phyloP scores from a whole-genome alignment of 2,113 vertebrate species.

The Papio anubis region DNA sequence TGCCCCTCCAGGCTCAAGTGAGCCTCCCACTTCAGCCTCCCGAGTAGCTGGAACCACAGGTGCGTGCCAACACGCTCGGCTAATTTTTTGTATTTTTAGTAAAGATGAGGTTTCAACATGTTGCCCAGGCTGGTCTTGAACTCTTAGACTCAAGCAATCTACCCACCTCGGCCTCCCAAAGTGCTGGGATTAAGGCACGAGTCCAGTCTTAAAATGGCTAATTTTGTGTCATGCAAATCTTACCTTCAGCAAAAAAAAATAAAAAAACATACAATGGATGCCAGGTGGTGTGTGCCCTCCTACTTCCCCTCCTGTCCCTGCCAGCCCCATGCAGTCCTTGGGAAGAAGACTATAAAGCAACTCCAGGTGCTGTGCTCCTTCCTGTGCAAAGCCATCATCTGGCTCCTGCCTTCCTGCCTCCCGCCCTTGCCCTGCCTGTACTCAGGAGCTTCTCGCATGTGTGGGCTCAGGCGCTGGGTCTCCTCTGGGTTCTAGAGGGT shows the following conservation, averaged over 20 bases:
- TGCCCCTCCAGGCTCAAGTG: too few relatives aligned
- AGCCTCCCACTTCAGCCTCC: too few relatives aligned
- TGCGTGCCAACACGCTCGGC: accelerated
- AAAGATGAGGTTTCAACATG: too few relatives aligned
- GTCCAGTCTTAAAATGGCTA: neutral
- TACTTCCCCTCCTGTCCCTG: accelerated
- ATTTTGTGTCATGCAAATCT: neutral
- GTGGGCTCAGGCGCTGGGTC: neutral
- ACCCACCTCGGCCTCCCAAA: too few relatives aligned
- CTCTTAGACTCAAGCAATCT: too few relatives aligned
- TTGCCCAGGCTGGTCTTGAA: too few relatives aligned
- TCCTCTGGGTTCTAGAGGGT: neutral
- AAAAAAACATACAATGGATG: neutral
- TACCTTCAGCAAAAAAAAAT: neutral
- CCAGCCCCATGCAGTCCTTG: accelerated
- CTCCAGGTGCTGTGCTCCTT: neutral
- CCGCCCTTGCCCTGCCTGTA: accelerated
- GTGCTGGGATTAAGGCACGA: too few relatives aligned
- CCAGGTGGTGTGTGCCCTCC: neutral
- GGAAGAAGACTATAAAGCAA: accelerated
- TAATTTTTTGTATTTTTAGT: too few relatives aligned
- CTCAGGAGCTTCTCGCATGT: neutral
- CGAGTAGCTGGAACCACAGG: too few relatives aligned
- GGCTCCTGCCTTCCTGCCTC: neutral
- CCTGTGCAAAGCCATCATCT: neutral